These are phyloP conservation scores for Mythimna albipuncta DNA, from an alignment of 2,888 invertebrate genomes.

Conservation along the genomic window DNA sequence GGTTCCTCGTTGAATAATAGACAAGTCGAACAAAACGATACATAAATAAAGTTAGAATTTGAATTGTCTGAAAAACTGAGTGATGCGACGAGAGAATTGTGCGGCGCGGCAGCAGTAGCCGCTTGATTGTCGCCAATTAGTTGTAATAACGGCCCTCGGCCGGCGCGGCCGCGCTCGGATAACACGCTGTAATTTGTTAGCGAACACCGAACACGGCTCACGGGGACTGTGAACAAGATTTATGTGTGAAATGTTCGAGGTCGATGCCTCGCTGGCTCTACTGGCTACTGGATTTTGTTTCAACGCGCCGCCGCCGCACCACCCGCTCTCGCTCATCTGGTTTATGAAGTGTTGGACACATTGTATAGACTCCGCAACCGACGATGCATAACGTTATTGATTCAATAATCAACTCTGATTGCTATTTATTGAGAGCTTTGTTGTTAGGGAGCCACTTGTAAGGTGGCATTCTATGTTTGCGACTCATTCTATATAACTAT, in stretches of 20 bases:
- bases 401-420: constrained; percentile 70
- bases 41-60: constrained; percentile 51
- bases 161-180: constrained; percentile 70
- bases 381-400: constrained; percentile 65
- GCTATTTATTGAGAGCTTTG: constrained; percentile 65
- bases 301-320: constrained; percentile 51
- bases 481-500: constrained; percentile 14
- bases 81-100: constrained; percentile 74
- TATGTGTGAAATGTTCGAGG: constrained; percentile 85
- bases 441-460: constrained; percentile 45
- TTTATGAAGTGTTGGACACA: constrained; percentile 72
- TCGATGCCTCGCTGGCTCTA: constrained; percentile 79
- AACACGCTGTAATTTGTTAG: constrained; percentile 84
- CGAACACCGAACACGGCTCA: constrained; percentile 66
- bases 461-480: constrained; percentile 29
- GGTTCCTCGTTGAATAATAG: constrained; percentile 44
- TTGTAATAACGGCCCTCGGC: constrained; percentile 84
- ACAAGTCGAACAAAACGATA: constrained; percentile 35
- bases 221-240: constrained; percentile 78
- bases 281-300: constrained; percentile 67
- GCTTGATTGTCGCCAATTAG: constrained; percentile 89
- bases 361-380: constrained; percentile 64
- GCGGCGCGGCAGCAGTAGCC: constrained; percentile 79
- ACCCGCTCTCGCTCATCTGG: constrained; percentile 61
- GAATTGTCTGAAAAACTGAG: constrained; percentile 68